Evolutionary conservation across 2,113 vertebrate genomes (phyloP).

Genomic region (Thermophis baileyi): DNA sequence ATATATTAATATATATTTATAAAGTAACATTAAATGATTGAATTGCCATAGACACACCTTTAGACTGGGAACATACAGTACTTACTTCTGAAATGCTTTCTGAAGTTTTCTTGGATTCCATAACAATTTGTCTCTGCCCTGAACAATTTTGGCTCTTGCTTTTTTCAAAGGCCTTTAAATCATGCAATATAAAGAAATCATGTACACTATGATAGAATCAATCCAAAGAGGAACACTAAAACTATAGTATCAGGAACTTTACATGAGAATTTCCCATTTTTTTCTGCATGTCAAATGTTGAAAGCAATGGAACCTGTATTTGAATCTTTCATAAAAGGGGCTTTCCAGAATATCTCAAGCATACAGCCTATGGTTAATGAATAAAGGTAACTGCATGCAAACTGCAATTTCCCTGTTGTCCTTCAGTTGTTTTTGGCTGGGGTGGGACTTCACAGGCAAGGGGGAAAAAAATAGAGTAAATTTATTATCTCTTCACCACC

Average conservation of each 20-base stretch:
- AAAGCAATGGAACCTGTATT: constrained; percentile 44
- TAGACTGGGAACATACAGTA: neutral
- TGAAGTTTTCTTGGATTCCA: constrained; percentile 39
- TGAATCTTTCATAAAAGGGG: constrained; percentile 62
- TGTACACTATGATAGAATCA: neutral
- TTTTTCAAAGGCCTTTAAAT: constrained; percentile 48
- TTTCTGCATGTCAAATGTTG: neutral
- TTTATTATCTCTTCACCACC: constrained; percentile 31
- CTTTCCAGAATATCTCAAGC: constrained; percentile 68
- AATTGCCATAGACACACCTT: neutral
- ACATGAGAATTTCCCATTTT: neutral
- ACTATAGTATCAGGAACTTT: neutral
- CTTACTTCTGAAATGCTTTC: constrained; percentile 58
- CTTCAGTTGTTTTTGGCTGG: constrained; percentile 34
- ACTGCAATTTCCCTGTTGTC: constrained; percentile 41
- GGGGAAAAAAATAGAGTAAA: constrained; percentile 21
- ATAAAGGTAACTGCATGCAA: constrained; percentile 48
- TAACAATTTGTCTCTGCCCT: neutral
- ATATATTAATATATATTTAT: neutral
- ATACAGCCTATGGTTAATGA: constrained; percentile 58
- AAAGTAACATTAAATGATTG: neutral
- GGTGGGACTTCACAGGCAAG: constrained; percentile 51
- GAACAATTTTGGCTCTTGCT: neutral
- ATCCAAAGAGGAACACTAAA: neutral
- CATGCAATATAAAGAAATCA: constrained; percentile 22